These are phyloP conservation scores for Porphyrio hochstetteri DNA, from an alignment of 2,113 vertebrate species.

Conservation along the genomic window DNA sequence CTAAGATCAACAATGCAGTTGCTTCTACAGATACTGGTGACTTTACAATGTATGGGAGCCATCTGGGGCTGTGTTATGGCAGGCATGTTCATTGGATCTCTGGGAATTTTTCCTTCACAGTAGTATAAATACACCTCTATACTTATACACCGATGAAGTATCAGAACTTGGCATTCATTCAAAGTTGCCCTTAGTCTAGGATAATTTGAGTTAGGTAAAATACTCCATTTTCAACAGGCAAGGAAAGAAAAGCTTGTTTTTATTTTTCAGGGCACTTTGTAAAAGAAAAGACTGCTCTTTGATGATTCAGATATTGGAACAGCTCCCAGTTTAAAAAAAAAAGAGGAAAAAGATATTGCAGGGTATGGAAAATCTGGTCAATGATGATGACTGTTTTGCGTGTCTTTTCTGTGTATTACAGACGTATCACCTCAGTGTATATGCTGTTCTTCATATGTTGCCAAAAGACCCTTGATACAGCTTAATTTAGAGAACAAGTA, in stretches of 20 bases:
- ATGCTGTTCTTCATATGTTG: neutral
- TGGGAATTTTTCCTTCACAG: conserved; percentile 8
- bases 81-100: neutral
- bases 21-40: neutral
- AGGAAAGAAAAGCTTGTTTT: neutral
- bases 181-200: neutral
- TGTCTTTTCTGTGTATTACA: neutral
- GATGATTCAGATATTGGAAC: conserved; percentile 20
- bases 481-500: neutral
- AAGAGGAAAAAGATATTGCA: neutral
- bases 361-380: neutral
- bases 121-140: neutral
- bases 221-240: neutral
- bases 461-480: neutral
- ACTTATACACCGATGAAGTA: neutral
- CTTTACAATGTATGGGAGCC: neutral
- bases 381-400: neutral
- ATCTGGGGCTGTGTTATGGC: neutral
- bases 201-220: conserved; percentile 14
- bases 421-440: neutral
- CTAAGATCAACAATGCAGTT: neutral
- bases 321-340: neutral
- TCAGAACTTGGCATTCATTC: conserved; percentile 16
- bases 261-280: conserved; percentile 2
- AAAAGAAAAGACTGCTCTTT: conserved; percentile 4